Conservation (phyloP, 2,888 invertebrate species). For the Mayetiola destructor region DNA sequence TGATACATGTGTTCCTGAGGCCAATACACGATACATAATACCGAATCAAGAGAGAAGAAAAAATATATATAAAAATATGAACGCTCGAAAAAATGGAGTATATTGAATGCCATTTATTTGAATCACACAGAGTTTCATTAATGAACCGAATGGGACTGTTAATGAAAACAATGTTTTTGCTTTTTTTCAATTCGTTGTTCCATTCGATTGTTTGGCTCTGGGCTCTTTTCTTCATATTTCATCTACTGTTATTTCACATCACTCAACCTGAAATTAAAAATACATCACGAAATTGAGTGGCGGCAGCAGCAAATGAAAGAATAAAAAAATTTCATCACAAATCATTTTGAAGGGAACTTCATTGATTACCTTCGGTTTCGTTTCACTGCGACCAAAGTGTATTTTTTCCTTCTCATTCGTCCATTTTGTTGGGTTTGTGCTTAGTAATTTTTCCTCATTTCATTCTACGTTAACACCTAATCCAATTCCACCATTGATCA, state of each 20-base stretch:
- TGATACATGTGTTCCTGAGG: no score
- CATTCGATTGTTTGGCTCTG: background rate
- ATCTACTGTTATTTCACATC: background rate
- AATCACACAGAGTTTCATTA: slow-evolving; percentile 6
- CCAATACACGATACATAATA: no score
- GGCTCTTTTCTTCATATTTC: background rate
- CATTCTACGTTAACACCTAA: background rate
- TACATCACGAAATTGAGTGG: slow-evolving; percentile 6
- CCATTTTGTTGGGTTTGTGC: slow-evolving; percentile 1
- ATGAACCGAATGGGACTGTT: slow-evolving; percentile 3
- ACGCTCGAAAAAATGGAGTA: background rate
- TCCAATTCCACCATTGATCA: no score
- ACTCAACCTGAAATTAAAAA: slow-evolving; percentile 9
- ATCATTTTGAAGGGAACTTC: background rate
- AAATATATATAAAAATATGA: background rate
- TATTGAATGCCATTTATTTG: background rate
- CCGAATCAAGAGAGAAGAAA: no score
- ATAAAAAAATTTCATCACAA: background rate
- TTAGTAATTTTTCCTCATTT: no score
- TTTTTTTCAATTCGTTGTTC: background rate
- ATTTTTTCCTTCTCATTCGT: background rate
- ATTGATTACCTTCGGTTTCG: background rate
- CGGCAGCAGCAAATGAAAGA: background rate
- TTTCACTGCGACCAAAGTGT: background rate
- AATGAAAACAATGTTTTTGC: background rate